A percentile compares a stretch with the other conserved stretches of the same genome.
Conservation (phyloP, 2,797 vertebrate species). For the Todus mexicanus region DNA sequence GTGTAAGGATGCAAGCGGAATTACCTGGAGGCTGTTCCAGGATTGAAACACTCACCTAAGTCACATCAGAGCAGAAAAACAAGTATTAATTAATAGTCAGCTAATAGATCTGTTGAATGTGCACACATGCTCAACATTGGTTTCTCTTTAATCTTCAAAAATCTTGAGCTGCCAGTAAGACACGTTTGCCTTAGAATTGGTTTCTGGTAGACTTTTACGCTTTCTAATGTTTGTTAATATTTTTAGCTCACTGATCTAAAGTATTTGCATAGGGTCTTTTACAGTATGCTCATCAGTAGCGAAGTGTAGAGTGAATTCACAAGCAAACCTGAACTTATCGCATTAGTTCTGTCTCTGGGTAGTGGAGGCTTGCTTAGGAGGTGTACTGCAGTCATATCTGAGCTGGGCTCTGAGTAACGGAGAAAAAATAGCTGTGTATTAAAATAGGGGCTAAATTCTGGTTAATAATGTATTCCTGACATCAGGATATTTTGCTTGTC, state of each 20-base stretch:
- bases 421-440: neutral
- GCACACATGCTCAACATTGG: accelerated
- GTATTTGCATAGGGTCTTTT: neutral
- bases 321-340: neutral
- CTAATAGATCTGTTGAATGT: too few species aligned
- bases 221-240: neutral
- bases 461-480: neutral
- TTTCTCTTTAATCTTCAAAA: neutral
- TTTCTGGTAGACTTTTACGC: neutral
- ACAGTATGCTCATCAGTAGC: neutral
- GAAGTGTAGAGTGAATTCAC: neutral
- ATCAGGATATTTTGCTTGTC: neutral
- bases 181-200: neutral
- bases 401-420: neutral
- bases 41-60: neutral
- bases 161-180: neutral
- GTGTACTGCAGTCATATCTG: neutral
- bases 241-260: neutral
- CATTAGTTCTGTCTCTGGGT: neutral
- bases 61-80: neutral
- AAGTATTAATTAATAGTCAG: neutral
- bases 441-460: neutral
- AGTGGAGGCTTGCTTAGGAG: neutral
- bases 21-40: neutral
- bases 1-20: neutral